Evolutionary conservation across 2,113 vertebrate genomes (phyloP), one percentile per base, ranked within the genome.

Genomic region (Platycercus adscitus): DNA sequence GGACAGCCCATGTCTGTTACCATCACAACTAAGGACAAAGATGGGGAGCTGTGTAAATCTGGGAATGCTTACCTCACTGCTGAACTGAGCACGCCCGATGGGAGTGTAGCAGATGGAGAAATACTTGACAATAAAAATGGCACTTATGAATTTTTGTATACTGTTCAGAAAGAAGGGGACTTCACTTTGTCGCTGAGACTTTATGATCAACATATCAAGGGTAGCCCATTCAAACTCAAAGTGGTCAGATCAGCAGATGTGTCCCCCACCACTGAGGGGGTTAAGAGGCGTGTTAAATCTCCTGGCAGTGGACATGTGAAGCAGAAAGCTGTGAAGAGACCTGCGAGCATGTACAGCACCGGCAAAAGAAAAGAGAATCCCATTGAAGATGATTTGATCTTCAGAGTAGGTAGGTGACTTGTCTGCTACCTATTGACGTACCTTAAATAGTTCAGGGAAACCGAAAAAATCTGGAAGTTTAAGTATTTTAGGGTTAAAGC

Each of bases 51-150:
- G 81, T 99, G 99, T 92, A 99, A 99, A 95, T 99, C 98, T n/a
- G 99, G 99, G 64, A 99, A 99, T 5, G 99, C 99, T 25, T 98
- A 98, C 93, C 97, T 99, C 61, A 98, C 98, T 1, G 99, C 99
- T 7, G 99, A 99, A 50, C 98, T 99, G 92, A 98, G 98, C 96
- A 98, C 98, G 0, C 97, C 98, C 6, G 99, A 99, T 11, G 99
- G 99, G 28, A 98, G 98, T n/a, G 98, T 98, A 53, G 98, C 98
- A 0, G 98, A 99, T 6, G 99, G 99, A 13, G 99, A 99, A 94
- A 98, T 99, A 81, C 98, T 99, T 70, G 99, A 99, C 98, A 99
- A 99, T 96, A 99, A 99, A 96, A 99, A 99, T 6, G 99, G 99
- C 96, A 99, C 99, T n/a, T 99, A 99, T 0, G 99, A 99, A 91